Base-by-base conservation (phyloP, 2,113 vertebrate species). In the Podarcis cretensis region DNA sequence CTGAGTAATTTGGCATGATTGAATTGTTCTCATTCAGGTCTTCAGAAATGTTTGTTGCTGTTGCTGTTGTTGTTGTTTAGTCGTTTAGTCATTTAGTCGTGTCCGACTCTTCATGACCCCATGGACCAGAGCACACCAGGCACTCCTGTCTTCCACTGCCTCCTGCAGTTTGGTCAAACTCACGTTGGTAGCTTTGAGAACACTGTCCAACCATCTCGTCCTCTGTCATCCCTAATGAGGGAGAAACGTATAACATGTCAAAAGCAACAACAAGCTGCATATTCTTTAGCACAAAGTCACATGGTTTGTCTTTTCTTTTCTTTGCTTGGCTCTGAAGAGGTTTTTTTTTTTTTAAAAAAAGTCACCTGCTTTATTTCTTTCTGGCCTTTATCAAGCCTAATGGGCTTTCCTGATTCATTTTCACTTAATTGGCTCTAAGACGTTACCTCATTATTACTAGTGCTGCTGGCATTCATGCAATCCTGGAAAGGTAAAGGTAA, bases 341-440 rank as follows among this genome's bases (percentile, higher is more conserved):
- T 10, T 32, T 90, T 87, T 90, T 83, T 43, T 54, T 65, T 37
- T 1, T 35, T 90, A 89, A 68, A 87, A 83, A 81, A 92, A 94
- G 86, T 83, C 85, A 79, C 43, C 86, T 59, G 43, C 68, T 73
- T 27, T 79, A 65, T 84, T 90, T 84, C 71, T 81, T 90, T 85
- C 23, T 91, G 95, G 90, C 95, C 93, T 95, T 92, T 81, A 88
- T 89, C 86, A 94, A 87, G 88, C 90, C 84, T 92, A 94, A 95
- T 76, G 76, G 94, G 83, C 57, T 84, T 40, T 20, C 54, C 78
- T 90, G 89, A 93, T 93, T 93, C 93, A 92, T 93, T 95, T 95
- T 27, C 89, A 88, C 90, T 93, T 96, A 96, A 96, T 92, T 94
- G 96, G 94, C 91, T 94, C 85, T 27, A 91, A 92, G 90, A 93